Evolutionary conservation across 1,140 invertebrate genomes (phyloP).

Genomic region (Diachasma alloeum): DNA sequence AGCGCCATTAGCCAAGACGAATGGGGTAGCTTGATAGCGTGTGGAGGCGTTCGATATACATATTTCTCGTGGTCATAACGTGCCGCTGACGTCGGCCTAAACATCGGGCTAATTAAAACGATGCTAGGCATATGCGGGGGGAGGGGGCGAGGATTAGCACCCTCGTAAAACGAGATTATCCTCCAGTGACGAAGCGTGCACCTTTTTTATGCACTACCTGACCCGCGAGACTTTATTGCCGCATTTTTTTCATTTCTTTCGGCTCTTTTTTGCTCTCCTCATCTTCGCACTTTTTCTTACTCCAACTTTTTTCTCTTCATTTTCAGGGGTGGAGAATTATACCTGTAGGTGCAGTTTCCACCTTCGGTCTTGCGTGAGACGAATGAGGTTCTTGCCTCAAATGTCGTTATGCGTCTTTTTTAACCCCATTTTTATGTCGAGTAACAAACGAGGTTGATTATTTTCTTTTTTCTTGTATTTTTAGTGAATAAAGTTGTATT

Average conservation of each 20-base stretch:
- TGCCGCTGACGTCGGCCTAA: conserved; percentile 35
- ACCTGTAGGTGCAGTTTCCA: neutral
- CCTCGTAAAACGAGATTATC: conserved; percentile 31
- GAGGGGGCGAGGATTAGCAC: conserved; percentile 18
- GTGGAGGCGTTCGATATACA: neutral
- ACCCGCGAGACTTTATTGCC: conserved; percentile 32
- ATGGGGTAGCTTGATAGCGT: conserved; percentile 15
- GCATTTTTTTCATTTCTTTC: conserved; percentile 1
- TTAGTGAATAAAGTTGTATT: conserved; percentile 4
- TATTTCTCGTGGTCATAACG: conserved; percentile 18
- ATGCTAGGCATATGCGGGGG: conserved; percentile 1
- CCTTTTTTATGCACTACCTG: conserved; percentile 21
- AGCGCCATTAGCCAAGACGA: conserved; percentile 11
- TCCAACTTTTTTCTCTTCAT: neutral
- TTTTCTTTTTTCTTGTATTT: neutral
- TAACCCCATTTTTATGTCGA: neutral
- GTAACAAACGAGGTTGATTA: conserved; percentile 3
- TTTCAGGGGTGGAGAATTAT: neutral
- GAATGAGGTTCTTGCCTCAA: conserved; percentile 21
- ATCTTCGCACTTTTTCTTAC: neutral
- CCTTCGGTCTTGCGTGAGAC: conserved; percentile 21
- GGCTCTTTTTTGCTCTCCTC: conserved; percentile 17
- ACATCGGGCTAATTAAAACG: conserved; percentile 41
- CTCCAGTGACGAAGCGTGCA: conserved; percentile 26
- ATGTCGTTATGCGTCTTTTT: conserved; percentile 15